Percentiles rank a stretch among this genome's conserved stretches.
These are phyloP conservation scores for Ciona savignyi DNA, from an alignment of 23 tunicate genomes.

Conservation along the genomic window DNA sequence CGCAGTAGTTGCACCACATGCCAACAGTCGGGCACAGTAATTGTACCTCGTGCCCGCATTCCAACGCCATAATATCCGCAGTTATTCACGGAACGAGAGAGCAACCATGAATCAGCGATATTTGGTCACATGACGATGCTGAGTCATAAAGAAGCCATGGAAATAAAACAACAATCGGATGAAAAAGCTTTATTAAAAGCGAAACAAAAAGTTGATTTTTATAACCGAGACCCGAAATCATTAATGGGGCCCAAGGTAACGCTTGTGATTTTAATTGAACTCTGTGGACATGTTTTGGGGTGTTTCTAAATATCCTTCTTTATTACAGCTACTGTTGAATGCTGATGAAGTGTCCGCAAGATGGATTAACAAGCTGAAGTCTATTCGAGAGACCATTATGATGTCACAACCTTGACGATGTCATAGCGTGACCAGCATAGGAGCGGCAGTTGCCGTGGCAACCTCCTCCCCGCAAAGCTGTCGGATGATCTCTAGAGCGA, in stretches of 20 bases:
- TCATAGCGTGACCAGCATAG: not conserved
- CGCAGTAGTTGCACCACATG: too few species aligned
- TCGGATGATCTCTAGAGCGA: constrained; percentile 62
- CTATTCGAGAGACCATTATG: not conserved
- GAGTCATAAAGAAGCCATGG: constrained; percentile 46
- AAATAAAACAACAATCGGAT: constrained; percentile 43
- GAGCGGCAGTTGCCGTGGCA: not conserved
- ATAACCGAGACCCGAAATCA: constrained; percentile 35
- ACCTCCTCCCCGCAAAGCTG: constrained; percentile 40
- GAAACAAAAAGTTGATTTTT: constrained; percentile 40
- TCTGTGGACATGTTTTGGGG: not conserved
- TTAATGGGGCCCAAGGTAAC: constrained; percentile 33
- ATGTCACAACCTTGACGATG: not conserved
- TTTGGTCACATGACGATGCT: constrained; percentile 58
- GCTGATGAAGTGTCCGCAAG: not conserved
- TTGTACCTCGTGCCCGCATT: not conserved
- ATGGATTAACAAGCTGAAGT: not conserved
- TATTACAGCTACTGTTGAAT: not conserved
- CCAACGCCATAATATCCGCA: not conserved
- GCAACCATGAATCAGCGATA: constrained; percentile 80
- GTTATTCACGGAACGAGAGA: constrained; percentile 54
- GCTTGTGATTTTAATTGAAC: too few species aligned
- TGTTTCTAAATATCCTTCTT: too few species aligned
- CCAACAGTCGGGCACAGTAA: too few species aligned
- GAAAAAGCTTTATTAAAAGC: constrained; percentile 52